phyloP scores from a whole-genome alignment of 2,113 vertebrate genomes.

The Ailuropoda melanoleuca region DNA sequence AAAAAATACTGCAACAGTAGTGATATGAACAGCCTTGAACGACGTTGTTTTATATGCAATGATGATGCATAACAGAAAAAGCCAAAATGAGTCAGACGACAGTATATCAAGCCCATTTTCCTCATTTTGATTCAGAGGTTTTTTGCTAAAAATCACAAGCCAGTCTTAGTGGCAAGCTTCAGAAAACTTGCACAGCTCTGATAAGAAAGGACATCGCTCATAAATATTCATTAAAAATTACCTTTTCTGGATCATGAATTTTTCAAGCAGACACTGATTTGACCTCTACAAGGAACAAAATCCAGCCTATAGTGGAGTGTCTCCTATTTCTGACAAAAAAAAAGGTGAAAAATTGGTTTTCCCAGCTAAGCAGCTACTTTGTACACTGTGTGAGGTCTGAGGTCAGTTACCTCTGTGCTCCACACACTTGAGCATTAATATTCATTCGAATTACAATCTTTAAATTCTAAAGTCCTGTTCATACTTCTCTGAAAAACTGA shows the following conservation, averaged over 20 bases:
- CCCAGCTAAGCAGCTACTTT: conserved; percentile 78
- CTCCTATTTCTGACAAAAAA: conserved; percentile 77
- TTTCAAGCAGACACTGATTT: conserved; percentile 87
- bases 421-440: conserved; percentile 76
- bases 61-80: conserved; percentile 61
- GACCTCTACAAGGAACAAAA: conserved; percentile 86
- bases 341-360: conserved; percentile 78
- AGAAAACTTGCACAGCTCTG: conserved; percentile 86
- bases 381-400: conserved; percentile 68
- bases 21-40: conserved; percentile 10
- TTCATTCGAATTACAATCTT: conserved; percentile 82
- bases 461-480: conserved; percentile 76
- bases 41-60: conserved; percentile 59
- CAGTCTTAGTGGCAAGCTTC: conserved; percentile 83
- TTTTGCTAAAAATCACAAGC: conserved; percentile 82
- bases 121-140: conserved; percentile 66
- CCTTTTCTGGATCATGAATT: conserved; percentile 89
- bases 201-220: conserved; percentile 87
- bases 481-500: conserved; percentile 81
- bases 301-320: conserved; percentile 68
- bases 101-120: conserved; percentile 75
- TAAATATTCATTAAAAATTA: conserved; percentile 92
- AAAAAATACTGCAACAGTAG: neutral
- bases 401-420: conserved; percentile 78
- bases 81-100: conserved; percentile 68